These are phyloP conservation scores for Perodicticus potto DNA, from an alignment of 2,797 vertebrate genomes.

Conservation along the genomic window DNA sequence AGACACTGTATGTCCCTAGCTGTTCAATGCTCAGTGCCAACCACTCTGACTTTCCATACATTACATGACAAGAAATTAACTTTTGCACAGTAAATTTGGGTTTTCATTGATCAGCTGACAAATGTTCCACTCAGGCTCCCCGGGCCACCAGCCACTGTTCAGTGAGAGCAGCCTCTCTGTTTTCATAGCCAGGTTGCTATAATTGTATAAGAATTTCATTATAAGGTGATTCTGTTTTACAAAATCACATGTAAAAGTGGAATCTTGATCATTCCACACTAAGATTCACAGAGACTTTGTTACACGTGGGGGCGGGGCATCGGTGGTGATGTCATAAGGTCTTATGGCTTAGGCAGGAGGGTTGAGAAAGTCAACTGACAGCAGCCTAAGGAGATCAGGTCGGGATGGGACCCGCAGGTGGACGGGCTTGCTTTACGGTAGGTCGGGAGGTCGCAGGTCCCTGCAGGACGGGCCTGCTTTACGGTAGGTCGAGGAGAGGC, in stretches of 20 bases:
- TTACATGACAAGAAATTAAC: not conserved
- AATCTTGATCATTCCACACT: not conserved
- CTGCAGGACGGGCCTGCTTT: not conserved
- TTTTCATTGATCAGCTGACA: not conserved
- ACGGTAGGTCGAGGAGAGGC: not conserved
- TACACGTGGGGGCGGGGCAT: not conserved
- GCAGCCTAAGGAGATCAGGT: not conserved
- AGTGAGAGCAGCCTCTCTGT: not conserved
- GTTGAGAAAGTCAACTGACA: not conserved
- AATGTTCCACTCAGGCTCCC: not conserved
- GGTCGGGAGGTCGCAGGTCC: not conserved
- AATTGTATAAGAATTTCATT: not conserved
- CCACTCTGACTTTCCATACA: not conserved
- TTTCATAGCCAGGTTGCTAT: not conserved
- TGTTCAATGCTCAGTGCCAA: not conserved
- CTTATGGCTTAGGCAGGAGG: not conserved
- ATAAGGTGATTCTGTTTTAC: not conserved
- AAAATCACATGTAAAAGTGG: not conserved
- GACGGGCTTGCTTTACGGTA: not conserved
- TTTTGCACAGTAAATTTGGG: not conserved
- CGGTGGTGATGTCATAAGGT: not conserved
- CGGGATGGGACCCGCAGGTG: not conserved
- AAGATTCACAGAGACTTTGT: not conserved
- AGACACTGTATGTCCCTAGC: not conserved
- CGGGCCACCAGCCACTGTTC: not conserved